phyloP scores from a whole-genome alignment of 1,140 invertebrate genomes.

The Campoletis sonorensis region DNA sequence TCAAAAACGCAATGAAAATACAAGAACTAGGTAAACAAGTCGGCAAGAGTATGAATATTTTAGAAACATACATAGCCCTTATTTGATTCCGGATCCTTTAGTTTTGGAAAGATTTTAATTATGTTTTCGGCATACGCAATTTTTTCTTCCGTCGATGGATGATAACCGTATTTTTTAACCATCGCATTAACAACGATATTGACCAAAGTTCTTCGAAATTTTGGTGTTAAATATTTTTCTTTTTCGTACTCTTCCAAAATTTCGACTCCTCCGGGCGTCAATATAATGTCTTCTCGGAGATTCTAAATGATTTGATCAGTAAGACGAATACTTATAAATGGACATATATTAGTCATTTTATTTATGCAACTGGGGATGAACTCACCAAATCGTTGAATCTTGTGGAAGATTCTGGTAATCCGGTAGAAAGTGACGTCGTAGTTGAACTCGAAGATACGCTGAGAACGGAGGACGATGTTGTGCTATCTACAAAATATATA shows the following conservation, averaged over 20 bases:
- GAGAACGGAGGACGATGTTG: too few species aligned
- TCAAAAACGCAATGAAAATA: not conserved
- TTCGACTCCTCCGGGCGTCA: not conserved
- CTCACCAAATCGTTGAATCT: too few species aligned
- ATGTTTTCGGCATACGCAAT: slow-evolving; percentile 38
- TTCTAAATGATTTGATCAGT: not conserved
- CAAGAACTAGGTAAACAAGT: not conserved
- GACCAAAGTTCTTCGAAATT: slow-evolving; percentile 17
- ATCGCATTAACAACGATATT: slow-evolving; percentile 39
- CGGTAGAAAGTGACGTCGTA: too few species aligned
- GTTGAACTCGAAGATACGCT: too few species aligned
- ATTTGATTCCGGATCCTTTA: slow-evolving; percentile 35
- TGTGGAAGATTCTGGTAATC: too few species aligned
- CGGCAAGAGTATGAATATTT: not conserved
- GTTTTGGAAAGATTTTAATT: slow-evolving; percentile 24
- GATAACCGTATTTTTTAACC: slow-evolving; percentile 40
- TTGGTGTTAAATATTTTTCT: not conserved
- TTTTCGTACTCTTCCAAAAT: slow-evolving; percentile 2
- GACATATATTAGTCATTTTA: too few species aligned
- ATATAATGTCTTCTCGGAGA: not conserved
- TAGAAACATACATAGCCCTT: slow-evolving; percentile 41
- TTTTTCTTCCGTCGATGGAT: slow-evolving; percentile 46
- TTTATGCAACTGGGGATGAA: too few species aligned
- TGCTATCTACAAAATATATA: too few species aligned
- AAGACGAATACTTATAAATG: too few species aligned